A percentile compares a stretch with the other conserved stretches of the same genome.
phyloP scores from a whole-genome alignment of 2,888 invertebrate species.

The Phrixothrix hirtus region DNA sequence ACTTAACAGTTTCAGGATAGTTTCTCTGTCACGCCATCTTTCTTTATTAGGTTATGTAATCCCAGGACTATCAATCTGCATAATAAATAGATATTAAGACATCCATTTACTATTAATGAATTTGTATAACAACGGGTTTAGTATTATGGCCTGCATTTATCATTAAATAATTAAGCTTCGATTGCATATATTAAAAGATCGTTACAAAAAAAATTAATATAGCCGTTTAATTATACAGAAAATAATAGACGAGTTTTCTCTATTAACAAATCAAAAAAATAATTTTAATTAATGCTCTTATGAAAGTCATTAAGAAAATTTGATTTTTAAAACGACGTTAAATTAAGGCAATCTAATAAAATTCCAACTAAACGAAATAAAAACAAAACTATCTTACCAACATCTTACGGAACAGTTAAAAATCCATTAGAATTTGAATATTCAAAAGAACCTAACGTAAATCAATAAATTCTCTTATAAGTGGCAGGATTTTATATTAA shows the following conservation, averaged over 20 bases:
- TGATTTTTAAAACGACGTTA: neutral
- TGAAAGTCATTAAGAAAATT: neutral
- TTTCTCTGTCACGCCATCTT: constrained; percentile 18
- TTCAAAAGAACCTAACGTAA: neutral
- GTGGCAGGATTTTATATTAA: neutral
- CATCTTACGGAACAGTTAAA: neutral
- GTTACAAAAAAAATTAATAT: neutral
- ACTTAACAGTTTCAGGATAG: constrained; percentile 21
- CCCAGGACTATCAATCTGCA: constrained; percentile 12
- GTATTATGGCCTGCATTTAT: neutral
- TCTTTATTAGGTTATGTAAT: constrained; percentile 12
- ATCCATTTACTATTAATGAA: neutral
- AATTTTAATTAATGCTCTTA: neutral
- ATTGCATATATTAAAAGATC: neutral
- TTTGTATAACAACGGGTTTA: neutral
- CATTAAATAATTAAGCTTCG: neutral
- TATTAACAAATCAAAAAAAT: neutral
- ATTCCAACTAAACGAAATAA: neutral
- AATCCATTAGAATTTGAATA: neutral
- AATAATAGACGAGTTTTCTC: neutral
- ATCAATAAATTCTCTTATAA: neutral
- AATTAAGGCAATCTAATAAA: neutral
- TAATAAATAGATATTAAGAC: neutral
- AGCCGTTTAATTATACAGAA: neutral
- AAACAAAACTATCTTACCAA: neutral